Conservation (phyloP, 2,797 vertebrate species). For the Sparidentex hasta region DNA sequence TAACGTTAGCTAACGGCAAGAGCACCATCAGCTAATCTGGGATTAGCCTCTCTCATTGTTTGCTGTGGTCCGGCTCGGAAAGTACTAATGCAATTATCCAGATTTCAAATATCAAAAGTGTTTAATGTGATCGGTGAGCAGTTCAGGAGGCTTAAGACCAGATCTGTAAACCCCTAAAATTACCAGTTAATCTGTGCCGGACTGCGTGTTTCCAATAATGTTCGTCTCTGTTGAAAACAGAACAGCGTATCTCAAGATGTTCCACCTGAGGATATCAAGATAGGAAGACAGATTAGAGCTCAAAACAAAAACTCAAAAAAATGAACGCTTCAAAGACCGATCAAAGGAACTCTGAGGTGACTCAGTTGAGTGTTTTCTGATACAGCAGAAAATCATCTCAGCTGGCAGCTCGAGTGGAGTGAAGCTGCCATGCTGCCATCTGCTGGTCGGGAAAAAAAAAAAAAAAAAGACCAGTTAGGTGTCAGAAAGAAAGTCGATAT, state of each 20-base stretch:
- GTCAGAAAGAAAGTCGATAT: neutral
- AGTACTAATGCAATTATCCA: too few relatives aligned
- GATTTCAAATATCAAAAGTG: too few relatives aligned
- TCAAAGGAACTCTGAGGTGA: slow-evolving; percentile 9
- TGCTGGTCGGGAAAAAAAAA: slow-evolving; percentile 51
- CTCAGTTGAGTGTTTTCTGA: slow-evolving; percentile 8
- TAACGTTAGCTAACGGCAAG: too few relatives aligned
- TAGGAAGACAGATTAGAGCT: neutral
- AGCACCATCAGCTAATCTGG: too few relatives aligned
- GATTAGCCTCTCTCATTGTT: too few relatives aligned
- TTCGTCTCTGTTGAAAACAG: neutral
- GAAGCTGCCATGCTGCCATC: slow-evolving; percentile 78
- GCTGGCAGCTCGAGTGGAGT: neutral
- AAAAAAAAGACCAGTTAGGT: neutral
- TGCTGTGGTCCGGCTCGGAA: too few relatives aligned
- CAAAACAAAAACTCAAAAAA: slow-evolving; percentile 5
- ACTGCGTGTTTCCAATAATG: neutral
- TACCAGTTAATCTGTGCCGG: too few relatives aligned
- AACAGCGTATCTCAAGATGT: neutral
- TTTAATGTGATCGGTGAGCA: too few relatives aligned
- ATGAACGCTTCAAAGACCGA: neutral
- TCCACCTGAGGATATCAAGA: neutral
- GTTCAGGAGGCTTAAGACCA: too few relatives aligned
- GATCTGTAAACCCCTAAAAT: too few relatives aligned
- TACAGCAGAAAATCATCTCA: slow-evolving; percentile 13